These are phyloP conservation scores for Dynastes grantii DNA, from an alignment of 2,888 invertebrate species.

Conservation along the genomic window DNA sequence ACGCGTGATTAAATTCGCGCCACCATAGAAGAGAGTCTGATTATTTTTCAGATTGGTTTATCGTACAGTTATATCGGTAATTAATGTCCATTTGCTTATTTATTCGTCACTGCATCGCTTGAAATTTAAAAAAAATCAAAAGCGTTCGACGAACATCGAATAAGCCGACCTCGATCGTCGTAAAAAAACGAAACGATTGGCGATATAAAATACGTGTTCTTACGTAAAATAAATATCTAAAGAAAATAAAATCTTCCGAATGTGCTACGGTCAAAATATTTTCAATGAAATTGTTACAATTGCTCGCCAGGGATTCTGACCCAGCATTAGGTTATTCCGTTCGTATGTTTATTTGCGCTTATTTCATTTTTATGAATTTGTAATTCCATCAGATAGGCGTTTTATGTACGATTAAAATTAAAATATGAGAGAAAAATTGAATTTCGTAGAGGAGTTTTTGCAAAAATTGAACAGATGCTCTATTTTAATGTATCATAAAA, in stretches of 20 bases:
- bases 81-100: conserved; percentile 35
- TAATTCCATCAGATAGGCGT: background rate
- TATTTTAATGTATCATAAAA: too few relatives aligned
- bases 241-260: conserved; percentile 16
- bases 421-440: background rate
- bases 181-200: conserved; percentile 12
- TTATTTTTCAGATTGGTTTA: conserved; percentile 38
- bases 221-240: conserved; percentile 28
- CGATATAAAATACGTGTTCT: conserved; percentile 11
- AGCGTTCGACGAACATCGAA: background rate
- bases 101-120: conserved; percentile 7
- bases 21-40: background rate
- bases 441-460: background rate
- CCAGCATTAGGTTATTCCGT: background rate
- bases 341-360: background rate
- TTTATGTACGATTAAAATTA: conserved; percentile 2
- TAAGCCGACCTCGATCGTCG: background rate
- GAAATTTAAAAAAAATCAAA: conserved; percentile 12
- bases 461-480: background rate
- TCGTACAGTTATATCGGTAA: conserved; percentile 22
- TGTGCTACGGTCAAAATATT: conserved; percentile 11
- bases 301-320: background rate
- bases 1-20: conserved; percentile 32
- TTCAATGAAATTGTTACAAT: conserved; percentile 2
- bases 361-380: conserved; percentile 11